Conservation (phyloP, 2,113 vertebrate species). For the Tragulus kanchil region DNA sequence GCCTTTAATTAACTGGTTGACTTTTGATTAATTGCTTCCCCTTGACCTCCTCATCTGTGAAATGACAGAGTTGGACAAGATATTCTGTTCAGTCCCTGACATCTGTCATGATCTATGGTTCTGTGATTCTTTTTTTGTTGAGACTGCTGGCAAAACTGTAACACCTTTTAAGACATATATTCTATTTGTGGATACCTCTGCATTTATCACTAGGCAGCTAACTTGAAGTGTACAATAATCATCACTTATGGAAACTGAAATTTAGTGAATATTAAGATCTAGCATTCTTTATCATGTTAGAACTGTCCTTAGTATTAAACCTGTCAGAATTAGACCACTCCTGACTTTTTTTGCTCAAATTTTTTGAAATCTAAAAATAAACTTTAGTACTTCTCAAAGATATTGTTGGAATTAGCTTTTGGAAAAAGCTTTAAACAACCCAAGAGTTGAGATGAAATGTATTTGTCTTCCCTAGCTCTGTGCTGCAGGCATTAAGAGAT, state of each 20-base stretch:
- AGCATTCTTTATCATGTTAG: neutral
- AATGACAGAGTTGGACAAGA: neutral
- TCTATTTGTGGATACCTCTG: neutral
- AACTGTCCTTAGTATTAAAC: neutral
- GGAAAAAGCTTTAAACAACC: slow-evolving; percentile 19
- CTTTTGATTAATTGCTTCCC: slow-evolving; percentile 49
- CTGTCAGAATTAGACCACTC: neutral
- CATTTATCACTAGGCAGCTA: neutral
- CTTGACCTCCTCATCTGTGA: neutral
- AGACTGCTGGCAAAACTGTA: neutral
- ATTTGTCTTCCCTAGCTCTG: neutral
- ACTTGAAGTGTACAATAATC: neutral
- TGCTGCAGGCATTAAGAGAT: neutral
- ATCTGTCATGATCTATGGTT: neutral
- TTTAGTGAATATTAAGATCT: neutral
- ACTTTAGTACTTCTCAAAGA: slow-evolving; percentile 13
- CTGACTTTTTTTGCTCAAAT: neutral
- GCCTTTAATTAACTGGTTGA: slow-evolving; percentile 45
- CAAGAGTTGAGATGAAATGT: neutral
- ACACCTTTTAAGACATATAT: neutral
- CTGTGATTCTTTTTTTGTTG: slow-evolving; percentile 20
- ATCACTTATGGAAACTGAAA: neutral
- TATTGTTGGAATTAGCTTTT: slow-evolving; percentile 49
- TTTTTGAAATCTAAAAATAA: neutral
- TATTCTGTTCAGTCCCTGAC: neutral